Conservation (phyloP, 2,888 invertebrate species). For the Camponotus fellah region DNA sequence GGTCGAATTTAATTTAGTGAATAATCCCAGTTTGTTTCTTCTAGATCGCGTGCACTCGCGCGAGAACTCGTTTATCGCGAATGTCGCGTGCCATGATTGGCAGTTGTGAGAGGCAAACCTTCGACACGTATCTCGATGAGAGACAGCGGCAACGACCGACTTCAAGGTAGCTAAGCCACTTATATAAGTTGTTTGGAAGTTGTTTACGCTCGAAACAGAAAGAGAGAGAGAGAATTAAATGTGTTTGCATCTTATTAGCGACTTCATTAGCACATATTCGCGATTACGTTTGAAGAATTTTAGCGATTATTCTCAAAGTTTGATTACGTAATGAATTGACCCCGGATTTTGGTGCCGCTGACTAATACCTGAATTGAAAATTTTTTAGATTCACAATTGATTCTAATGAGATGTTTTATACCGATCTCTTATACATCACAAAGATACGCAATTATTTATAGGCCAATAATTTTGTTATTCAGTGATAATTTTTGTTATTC, state of each 20-base stretch:
- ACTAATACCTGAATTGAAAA: neutral
- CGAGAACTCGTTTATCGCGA: neutral
- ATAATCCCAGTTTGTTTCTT: neutral
- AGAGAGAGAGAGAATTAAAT: constrained; percentile 18
- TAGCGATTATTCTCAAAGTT: neutral
- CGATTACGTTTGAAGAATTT: constrained; percentile 21
- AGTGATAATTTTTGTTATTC: too few relatives aligned
- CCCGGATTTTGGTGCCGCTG: neutral
- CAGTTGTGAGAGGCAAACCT: constrained; percentile 65
- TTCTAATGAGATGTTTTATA: neutral
- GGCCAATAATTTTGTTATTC: constrained; percentile 7
- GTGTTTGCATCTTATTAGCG: neutral
- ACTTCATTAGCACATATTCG: constrained; percentile 2
- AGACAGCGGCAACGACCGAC: constrained; percentile 82
- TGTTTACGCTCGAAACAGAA: constrained; percentile 45
- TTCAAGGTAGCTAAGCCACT: constrained; percentile 81
- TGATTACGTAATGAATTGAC: neutral
- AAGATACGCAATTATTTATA: constrained; percentile 5
- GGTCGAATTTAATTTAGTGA: neutral
- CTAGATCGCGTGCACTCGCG: neutral
- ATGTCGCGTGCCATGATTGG: constrained; percentile 60
- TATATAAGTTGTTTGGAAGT: constrained; percentile 78
- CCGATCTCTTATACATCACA: neutral
- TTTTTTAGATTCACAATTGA: neutral
- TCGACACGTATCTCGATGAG: constrained; percentile 70